A percentile compares a stretch with the other conserved stretches of the same genome.
Evolutionary conservation across 2,113 vertebrate species (phyloP).

Genomic region (Sceloporus undulatus): DNA sequence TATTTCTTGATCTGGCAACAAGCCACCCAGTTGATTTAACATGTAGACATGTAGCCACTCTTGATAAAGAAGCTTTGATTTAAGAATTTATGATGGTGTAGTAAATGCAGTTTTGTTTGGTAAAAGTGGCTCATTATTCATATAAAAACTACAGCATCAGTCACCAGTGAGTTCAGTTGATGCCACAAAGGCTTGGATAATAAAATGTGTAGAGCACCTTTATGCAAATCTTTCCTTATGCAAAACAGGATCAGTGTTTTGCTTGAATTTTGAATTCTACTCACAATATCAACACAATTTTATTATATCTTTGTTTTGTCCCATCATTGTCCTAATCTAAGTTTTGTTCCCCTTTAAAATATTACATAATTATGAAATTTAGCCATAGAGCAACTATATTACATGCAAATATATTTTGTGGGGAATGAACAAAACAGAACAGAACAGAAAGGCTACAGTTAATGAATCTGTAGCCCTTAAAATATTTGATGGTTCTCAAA

Average conservation of each 20-base stretch:
- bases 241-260: slow-evolving; percentile 65
- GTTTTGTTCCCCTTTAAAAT: not conserved
- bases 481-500: no score
- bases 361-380: not conserved
- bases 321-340: not conserved
- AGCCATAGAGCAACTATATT: no score
- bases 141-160: slow-evolving; percentile 17
- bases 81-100: not conserved
- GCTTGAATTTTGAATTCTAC: slow-evolving; percentile 46
- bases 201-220: not conserved
- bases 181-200: slow-evolving; percentile 54
- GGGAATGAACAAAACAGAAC: no score
- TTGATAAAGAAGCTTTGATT: slow-evolving; percentile 44
- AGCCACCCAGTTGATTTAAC: not conserved
- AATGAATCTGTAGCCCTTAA: no score
- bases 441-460: no score
- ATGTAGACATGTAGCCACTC: not conserved
- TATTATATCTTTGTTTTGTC: not conserved
- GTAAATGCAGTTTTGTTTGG: no score
- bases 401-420: no score
- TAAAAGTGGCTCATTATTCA: not conserved
- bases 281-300: not conserved
- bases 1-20: not conserved
- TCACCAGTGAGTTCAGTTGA: slow-evolving; percentile 40
- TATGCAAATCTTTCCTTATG: slow-evolving; percentile 41